Percentiles rank a stretch among this genome's conserved stretches.
Evolutionary conservation across 2,888 invertebrate species (phyloP).

Genomic region (Sthenelais limicola): DNA sequence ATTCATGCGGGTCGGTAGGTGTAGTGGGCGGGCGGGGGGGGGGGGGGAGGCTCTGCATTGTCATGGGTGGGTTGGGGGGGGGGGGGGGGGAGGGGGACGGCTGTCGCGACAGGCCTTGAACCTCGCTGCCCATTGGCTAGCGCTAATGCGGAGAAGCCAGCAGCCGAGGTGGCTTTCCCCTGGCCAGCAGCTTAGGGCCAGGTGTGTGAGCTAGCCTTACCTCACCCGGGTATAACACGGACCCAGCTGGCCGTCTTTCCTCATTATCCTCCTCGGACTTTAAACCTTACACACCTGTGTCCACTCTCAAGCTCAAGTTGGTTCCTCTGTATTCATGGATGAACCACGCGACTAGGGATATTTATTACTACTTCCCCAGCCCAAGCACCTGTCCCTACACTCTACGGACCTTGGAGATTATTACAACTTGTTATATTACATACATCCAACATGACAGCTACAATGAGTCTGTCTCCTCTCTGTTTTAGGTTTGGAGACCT

Average conservation of each 20-base stretch:
- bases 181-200: neutral
- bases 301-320: too few species aligned
- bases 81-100: slow-evolving; percentile 12
- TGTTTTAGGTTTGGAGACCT: slow-evolving; percentile 28
- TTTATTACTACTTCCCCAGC: too few species aligned
- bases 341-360: too few species aligned
- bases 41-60: neutral
- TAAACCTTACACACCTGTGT: neutral
- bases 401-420: neutral
- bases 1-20: neutral
- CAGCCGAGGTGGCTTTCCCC: too few species aligned
- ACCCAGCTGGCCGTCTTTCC: neutral
- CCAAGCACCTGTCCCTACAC: slow-evolving; percentile 1
- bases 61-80: neutral
- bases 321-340: too few species aligned
- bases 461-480: slow-evolving; percentile 29
- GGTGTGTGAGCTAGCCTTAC: neutral
- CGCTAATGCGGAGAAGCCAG: too few species aligned
- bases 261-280: neutral
- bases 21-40: neutral
- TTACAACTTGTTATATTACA: neutral
- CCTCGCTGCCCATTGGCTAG: too few species aligned
- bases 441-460: neutral
- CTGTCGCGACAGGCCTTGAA: too few species aligned
- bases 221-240: neutral